These are phyloP conservation scores for Pipistrellus pipistrellus DNA, from an alignment of 2,797 vertebrate genomes.

Conservation along the genomic window DNA sequence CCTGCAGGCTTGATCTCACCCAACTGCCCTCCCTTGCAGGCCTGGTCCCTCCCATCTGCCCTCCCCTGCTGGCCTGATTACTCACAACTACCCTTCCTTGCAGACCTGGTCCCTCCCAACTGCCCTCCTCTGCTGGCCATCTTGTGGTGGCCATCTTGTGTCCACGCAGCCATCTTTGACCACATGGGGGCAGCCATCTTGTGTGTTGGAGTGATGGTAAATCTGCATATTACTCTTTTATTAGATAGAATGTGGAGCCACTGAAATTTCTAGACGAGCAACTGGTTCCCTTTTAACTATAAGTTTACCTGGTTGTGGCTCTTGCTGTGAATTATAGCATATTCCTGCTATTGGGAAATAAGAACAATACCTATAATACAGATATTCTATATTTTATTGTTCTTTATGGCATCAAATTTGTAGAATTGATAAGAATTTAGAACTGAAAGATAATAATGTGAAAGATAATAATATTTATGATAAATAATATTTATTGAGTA, in stretches of 20 bases:
- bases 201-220: no score
- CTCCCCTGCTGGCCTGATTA: no score
- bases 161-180: no score
- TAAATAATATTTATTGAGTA: background rate
- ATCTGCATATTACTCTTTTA: no score
- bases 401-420: background rate
- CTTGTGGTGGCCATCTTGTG: no score
- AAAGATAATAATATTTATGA: background rate
- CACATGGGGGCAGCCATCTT: no score
- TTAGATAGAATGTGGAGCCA: background rate
- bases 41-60: no score
- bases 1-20: no score
- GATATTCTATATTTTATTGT: constrained; percentile 44
- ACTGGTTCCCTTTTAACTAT: background rate
- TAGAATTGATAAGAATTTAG: constrained; percentile 41
- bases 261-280: background rate
- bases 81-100: no score
- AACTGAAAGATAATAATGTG: constrained; percentile 34
- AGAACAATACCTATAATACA: background rate
- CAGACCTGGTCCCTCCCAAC: no score
- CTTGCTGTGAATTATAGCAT: background rate
- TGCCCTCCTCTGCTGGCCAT: no score
- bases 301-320: background rate
- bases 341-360: background rate
- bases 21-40: no score